A percentile compares a stretch with the other conserved stretches of the same genome.
Conservation (phyloP, 2,888 invertebrate species). For the Villa cingulata region DNA sequence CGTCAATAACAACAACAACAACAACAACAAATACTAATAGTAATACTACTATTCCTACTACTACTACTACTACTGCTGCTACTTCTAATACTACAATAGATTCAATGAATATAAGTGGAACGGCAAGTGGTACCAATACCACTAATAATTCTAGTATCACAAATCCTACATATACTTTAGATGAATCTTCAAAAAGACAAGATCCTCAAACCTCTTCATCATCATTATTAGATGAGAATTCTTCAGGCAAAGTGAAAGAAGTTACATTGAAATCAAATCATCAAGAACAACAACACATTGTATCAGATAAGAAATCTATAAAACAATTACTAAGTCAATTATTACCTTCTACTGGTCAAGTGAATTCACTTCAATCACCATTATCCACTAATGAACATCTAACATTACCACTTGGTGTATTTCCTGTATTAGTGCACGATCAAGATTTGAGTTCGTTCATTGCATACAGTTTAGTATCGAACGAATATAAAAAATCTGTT, state of each 20-base stretch:
- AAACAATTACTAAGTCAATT: conserved; percentile 56
- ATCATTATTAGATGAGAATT: neutral
- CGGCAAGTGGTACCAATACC: conserved; percentile 1
- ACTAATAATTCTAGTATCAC: too few species aligned
- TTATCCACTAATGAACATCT: conserved; percentile 56
- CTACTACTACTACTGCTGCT: neutral
- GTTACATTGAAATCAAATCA: conserved; percentile 12
- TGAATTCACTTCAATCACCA: conserved; percentile 41
- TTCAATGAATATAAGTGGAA: neutral
- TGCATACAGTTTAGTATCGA: conserved; percentile 62
- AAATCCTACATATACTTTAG: neutral
- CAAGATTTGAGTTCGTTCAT: conserved; percentile 74
- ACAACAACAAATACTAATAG: neutral
- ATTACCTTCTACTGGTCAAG: conserved; percentile 42
- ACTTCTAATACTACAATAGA: neutral
- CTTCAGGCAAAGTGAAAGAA: neutral
- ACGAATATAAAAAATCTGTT: conserved; percentile 53
- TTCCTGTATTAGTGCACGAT: conserved; percentile 65
- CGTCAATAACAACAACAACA: neutral
- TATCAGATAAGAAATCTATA: conserved; percentile 44
- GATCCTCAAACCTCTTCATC: neutral
- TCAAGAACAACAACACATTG: conserved; percentile 11
- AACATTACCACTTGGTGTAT: conserved; percentile 44
- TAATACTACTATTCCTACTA: neutral
- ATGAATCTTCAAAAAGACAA: neutral